These are phyloP conservation scores for Tetramorium alpestre DNA, from an alignment of 1,140 invertebrate genomes.

Conservation along the genomic window DNA sequence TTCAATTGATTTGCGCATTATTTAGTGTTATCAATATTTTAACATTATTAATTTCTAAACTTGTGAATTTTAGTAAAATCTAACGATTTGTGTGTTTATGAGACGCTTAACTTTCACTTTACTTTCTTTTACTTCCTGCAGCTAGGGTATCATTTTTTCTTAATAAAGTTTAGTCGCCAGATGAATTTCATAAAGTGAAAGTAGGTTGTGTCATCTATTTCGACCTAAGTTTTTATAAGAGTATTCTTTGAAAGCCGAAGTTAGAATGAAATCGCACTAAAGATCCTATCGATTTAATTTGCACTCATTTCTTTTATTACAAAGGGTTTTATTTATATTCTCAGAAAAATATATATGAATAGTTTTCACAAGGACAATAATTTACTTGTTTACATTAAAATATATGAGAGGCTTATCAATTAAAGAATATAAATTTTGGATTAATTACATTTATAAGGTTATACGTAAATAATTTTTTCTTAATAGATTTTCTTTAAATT, in stretches of 20 bases:
- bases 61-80: neutral
- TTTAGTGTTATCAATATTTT: neutral
- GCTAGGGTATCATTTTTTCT: constrained; percentile 62
- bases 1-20: neutral
- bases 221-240: constrained; percentile 62
- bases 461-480: neutral
- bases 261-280: neutral
- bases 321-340: neutral
- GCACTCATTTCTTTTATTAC: neutral
- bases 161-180: neutral
- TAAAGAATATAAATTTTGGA: neutral
- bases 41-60: neutral
- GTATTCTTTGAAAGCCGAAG: neutral
- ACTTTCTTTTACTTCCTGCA: neutral
- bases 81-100: neutral
- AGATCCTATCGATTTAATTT: neutral
- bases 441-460: neutral
- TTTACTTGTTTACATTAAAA: neutral
- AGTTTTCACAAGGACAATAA: neutral
- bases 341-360: neutral
- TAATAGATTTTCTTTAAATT: neutral
- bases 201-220: constrained; percentile 73
- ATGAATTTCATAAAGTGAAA: constrained; percentile 68
- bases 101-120: constrained; percentile 72
- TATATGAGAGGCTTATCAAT: neutral